phyloP scores from a whole-genome alignment of 2,113 vertebrate genomes.

The Crotalus viridis region DNA sequence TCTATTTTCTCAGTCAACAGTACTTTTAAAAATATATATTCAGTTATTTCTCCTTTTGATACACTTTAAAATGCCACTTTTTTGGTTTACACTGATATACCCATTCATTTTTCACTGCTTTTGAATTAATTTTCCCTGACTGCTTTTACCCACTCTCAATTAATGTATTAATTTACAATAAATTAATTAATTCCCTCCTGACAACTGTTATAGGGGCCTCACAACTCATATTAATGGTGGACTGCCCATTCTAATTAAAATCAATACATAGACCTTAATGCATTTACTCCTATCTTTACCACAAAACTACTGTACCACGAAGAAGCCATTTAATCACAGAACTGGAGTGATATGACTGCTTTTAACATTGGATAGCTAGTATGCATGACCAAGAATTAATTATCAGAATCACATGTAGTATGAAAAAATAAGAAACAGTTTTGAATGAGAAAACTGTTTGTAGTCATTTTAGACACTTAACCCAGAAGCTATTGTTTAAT shows the following conservation, averaged over 20 bases:
- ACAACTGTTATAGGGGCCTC: slow-evolving; percentile 56
- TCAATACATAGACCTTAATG: slow-evolving; percentile 55
- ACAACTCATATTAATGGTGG: slow-evolving; percentile 62
- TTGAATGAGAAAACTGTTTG: background rate
- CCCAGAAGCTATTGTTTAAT: background rate
- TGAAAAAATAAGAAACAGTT: background rate
- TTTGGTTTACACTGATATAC: slow-evolving; percentile 46
- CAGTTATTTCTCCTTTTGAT: slow-evolving; percentile 57
- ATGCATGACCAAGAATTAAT: background rate
- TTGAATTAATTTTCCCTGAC: slow-evolving; percentile 48
- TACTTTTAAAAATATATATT: slow-evolving; percentile 42
- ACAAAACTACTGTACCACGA: slow-evolving; percentile 33
- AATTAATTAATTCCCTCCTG: slow-evolving; percentile 65
- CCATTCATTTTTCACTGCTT: slow-evolving; percentile 8
- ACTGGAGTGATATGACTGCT: slow-evolving; percentile 20
- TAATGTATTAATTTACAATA: slow-evolving; percentile 64
- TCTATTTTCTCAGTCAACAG: slow-evolving; percentile 35
- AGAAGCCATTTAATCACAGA: slow-evolving; percentile 36
- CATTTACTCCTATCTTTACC: slow-evolving; percentile 34
- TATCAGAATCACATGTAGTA: background rate
- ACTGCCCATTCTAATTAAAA: slow-evolving; percentile 61
- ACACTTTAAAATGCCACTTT: slow-evolving; percentile 53
- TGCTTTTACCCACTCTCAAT: slow-evolving; percentile 59
- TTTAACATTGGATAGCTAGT: slow-evolving; percentile 18
- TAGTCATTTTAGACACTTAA: background rate